Evolutionary conservation across 92 coral and sea anemone species (phyloP).

Genomic region (Zoanthus sansibaricus): DNA sequence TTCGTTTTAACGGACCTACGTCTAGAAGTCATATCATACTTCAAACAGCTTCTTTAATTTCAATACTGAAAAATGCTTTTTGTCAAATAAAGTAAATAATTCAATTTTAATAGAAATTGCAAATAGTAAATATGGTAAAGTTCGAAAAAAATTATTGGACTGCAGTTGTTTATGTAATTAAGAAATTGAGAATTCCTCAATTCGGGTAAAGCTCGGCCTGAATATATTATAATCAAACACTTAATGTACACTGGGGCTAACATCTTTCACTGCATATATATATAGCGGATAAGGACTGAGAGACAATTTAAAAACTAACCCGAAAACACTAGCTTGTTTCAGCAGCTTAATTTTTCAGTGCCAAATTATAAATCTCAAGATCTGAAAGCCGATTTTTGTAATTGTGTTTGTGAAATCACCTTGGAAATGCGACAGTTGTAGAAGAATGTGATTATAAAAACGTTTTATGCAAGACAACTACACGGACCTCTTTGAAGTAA

Average conservation of each 20-base stretch:
- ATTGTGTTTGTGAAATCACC: neutral
- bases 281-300: neutral
- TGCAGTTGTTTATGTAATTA: too few species aligned
- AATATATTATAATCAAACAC: too few species aligned
- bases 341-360: neutral
- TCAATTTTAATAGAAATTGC: too few species aligned
- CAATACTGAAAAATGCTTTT: too few species aligned
- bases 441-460: constrained; percentile 14
- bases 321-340: neutral
- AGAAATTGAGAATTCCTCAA: too few species aligned
- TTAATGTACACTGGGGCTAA: neutral
- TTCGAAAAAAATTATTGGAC: neutral
- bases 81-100: too few species aligned
- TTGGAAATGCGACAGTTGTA: constrained; percentile 28
- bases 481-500: neutral
- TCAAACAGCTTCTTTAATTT: too few species aligned
- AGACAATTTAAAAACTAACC: neutral
- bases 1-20: too few species aligned
- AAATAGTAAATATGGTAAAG: too few species aligned
- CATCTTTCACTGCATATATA: constrained; percentile 4
- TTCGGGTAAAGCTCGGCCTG: too few species aligned
- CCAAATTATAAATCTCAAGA: neutral
- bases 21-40: too few species aligned
- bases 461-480: constrained; percentile 11
- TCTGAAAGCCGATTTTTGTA: neutral